Conservation (phyloP, 1,140 invertebrate genomes). For the Gryllus bimaculatus region DNA sequence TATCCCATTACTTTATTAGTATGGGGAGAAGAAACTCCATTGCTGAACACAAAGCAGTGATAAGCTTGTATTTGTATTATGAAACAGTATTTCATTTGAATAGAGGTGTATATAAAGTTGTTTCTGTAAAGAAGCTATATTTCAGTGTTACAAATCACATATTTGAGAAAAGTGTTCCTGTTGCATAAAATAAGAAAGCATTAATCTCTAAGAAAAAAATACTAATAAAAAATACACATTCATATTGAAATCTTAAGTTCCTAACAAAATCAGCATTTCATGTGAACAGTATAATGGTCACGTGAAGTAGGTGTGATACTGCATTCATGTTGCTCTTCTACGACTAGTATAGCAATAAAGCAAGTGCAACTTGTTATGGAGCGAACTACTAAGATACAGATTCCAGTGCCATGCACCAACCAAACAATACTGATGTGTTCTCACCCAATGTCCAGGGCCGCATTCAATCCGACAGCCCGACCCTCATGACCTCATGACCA, state of each 20-base stretch:
- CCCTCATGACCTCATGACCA: background rate
- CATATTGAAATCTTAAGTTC: too few species aligned
- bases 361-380: background rate
- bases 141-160: too few species aligned
- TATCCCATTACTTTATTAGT: slow-evolving; percentile 46
- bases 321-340: background rate
- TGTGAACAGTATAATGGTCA: too few species aligned
- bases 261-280: too few species aligned
- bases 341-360: background rate
- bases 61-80: background rate
- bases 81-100: background rate
- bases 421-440: background rate
- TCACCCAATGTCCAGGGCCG: background rate
- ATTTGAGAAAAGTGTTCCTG: too few species aligned
- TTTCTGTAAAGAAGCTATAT: too few species aligned
- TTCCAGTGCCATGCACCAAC: background rate
- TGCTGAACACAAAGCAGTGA: background rate
- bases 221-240: too few species aligned
- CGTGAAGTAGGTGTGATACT: too few species aligned
- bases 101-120: too few species aligned
- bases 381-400: background rate
- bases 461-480: background rate
- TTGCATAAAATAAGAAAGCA: too few species aligned
- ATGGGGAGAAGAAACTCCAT: slow-evolving; percentile 6
- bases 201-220: too few species aligned